These are phyloP conservation scores for Lepidocyrtinus sp. DNA, from an alignment of 2,888 invertebrate genomes.

Conservation along the genomic window DNA sequence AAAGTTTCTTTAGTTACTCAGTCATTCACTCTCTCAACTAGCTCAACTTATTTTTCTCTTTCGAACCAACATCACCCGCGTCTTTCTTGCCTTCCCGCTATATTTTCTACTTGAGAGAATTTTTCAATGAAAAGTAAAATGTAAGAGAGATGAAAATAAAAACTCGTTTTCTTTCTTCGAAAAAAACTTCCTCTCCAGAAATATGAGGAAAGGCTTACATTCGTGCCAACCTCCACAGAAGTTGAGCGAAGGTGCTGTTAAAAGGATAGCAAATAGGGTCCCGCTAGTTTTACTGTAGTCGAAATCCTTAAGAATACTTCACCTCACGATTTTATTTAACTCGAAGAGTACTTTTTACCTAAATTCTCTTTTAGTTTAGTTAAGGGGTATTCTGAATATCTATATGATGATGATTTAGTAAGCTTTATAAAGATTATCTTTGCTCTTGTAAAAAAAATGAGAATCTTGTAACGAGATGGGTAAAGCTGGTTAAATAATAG, in stretches of 20 bases:
- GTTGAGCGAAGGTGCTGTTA: too few relatives aligned
- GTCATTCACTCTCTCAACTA: constrained; percentile 29
- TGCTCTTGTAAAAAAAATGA: constrained; percentile 3
- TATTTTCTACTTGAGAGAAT: constrained; percentile 45
- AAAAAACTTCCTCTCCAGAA: constrained; percentile 26
- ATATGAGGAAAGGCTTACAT: too few relatives aligned
- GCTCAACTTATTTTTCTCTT: constrained; percentile 26
- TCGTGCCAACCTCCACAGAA: too few relatives aligned
- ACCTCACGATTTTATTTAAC: too few relatives aligned
- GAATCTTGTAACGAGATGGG: not conserved
- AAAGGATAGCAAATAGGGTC: too few relatives aligned
- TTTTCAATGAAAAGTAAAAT: constrained; percentile 48
- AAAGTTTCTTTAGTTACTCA: constrained; percentile 38
- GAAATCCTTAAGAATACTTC: too few relatives aligned
- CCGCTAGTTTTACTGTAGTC: too few relatives aligned
- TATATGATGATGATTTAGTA: constrained; percentile 44
- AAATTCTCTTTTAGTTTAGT: too few relatives aligned
- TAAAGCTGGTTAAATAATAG: constrained; percentile 1
- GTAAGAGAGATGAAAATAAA: constrained; percentile 42
- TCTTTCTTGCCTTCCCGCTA: not conserved
- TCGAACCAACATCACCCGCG: constrained; percentile 21
- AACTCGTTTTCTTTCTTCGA: constrained; percentile 17
- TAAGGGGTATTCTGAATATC: too few relatives aligned
- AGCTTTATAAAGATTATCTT: constrained; percentile 40
- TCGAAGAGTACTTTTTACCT: too few relatives aligned